Percentiles rank a stretch among this genome's conserved stretches.
Evolutionary conservation across 1,140 invertebrate species (phyloP).

Genomic region (Aethina tumida): DNA sequence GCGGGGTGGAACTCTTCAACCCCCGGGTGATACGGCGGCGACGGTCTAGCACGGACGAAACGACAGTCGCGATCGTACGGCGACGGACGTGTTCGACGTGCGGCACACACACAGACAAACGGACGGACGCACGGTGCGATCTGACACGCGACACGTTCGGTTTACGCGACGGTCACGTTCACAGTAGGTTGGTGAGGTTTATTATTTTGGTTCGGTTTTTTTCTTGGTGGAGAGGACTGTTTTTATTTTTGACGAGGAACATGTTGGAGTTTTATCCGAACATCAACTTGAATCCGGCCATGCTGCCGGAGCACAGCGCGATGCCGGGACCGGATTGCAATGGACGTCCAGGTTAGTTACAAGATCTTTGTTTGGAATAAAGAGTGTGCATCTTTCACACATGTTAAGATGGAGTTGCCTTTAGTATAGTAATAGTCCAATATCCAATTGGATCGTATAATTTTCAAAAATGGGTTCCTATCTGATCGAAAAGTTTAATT

Average conservation of each 20-base stretch:
- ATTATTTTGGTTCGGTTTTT: conserved; percentile 1
- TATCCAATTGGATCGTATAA: too few relatives aligned
- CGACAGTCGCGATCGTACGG: too few relatives aligned
- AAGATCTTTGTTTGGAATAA: too few relatives aligned
- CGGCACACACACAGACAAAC: conserved; percentile 2
- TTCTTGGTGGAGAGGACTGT: conserved; percentile 1
- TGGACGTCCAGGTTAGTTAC: conserved; percentile 38
- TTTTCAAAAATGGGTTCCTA: too few relatives aligned
- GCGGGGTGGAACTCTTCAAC: too few relatives aligned
- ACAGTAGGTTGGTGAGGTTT: background rate
- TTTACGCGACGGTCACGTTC: background rate
- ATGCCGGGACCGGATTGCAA: conserved; percentile 38
- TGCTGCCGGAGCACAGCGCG: conserved; percentile 41
- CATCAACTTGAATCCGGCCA: conserved; percentile 34
- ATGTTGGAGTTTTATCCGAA: conserved; percentile 39
- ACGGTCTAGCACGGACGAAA: too few relatives aligned
- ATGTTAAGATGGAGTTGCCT: too few relatives aligned
- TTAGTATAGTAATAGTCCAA: too few relatives aligned
- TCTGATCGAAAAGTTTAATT: too few relatives aligned
- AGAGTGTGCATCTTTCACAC: too few relatives aligned
- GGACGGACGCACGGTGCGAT: conserved; percentile 1
- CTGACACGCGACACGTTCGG: background rate
- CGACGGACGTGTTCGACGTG: too few relatives aligned
- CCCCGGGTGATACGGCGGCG: too few relatives aligned
- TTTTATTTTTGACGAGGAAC: conserved; percentile 9